Evolutionary conservation across 2,113 vertebrate species (phyloP).

Genomic region (Pristiophorus japonicus): DNA sequence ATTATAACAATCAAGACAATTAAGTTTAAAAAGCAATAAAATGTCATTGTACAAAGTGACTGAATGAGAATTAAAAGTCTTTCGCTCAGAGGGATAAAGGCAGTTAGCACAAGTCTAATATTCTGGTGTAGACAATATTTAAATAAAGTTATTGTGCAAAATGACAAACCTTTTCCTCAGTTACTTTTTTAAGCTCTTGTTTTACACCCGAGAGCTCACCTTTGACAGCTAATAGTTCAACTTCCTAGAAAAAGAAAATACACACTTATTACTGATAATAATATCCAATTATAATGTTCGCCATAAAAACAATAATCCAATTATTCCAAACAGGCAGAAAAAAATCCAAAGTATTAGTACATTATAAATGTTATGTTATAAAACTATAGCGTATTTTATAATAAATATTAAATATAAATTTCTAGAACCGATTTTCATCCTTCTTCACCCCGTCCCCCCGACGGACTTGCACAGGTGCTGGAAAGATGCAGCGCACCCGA

Average conservation of each 20-base stretch:
- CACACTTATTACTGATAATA: background rate
- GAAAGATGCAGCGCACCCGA: background rate
- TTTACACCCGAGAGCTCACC: slow-evolving; percentile 61
- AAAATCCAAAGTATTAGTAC: background rate
- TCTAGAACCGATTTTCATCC: background rate
- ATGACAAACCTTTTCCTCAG: slow-evolving; percentile 60
- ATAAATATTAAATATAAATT: background rate
- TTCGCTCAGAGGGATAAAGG: background rate
- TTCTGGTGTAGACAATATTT: background rate
- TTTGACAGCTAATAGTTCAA: slow-evolving; percentile 60
- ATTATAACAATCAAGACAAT: background rate
- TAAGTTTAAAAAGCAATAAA: background rate
- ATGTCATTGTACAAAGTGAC: background rate
- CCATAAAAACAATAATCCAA: slow-evolving; percentile 36
- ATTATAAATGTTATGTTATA: background rate
- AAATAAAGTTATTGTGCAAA: background rate
- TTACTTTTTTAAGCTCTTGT: slow-evolving; percentile 63
- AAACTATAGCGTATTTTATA: background rate
- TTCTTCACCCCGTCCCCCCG: background rate
- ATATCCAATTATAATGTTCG: background rate
- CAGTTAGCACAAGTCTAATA: background rate
- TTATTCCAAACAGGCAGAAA: background rate
- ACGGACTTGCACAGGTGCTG: background rate
- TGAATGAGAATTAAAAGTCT: background rate
- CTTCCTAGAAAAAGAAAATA: slow-evolving; percentile 55